Base-by-base conservation (phyloP, 2,888 invertebrate species). In the Achlya flavicornis region DNA sequence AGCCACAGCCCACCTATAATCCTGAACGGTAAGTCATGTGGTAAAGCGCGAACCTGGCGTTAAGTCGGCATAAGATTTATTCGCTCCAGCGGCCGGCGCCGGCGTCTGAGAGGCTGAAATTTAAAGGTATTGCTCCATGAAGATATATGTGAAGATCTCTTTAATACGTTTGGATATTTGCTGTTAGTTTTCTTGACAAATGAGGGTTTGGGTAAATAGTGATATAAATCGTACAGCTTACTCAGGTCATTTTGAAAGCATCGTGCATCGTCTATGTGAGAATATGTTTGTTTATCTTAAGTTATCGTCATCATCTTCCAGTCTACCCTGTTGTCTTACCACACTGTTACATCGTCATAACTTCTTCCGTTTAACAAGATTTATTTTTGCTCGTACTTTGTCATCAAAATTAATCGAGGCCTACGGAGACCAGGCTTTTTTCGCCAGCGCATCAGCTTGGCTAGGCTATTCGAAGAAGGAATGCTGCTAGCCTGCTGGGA, bases 61-160 rank as follows among this genome's bases (percentile, higher is more conserved):
- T 53, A 53, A 53, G 53, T 53, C 16, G 19, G 53, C 53, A 53
- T 53, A 19, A 53, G 53, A 53, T 53, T 53, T 53, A 53, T 53
- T 53, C 19, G 53, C 53, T 53, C 53, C 19, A 53, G n/a, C 19
- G 53, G 10, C 7, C 53, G 8, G 48, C n/a, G 10, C 7, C 53
- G 8, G 48, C n/a, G 16, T 53, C 53, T 53, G 16, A 19, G 16
- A 53, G 19, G 53, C 19, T 19, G 10, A 53, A 48, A 19, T 53
- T 53, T 53, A 19, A 53, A 16, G 19, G 53, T 53, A 19, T 53
- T 46, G 46, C 53, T 53, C n/a, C n/a, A 10, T 19, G 53, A 53
- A 53, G 46, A 19, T 53, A 19, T 53, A 53, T 53, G 53, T 7
- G 19, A 53, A 46, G 46, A n/a, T 46, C 6, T 46, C 46, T 46